These are phyloP conservation scores for Chitala chitala DNA, from an alignment of 2,113 vertebrate genomes.

Conservation along the genomic window DNA sequence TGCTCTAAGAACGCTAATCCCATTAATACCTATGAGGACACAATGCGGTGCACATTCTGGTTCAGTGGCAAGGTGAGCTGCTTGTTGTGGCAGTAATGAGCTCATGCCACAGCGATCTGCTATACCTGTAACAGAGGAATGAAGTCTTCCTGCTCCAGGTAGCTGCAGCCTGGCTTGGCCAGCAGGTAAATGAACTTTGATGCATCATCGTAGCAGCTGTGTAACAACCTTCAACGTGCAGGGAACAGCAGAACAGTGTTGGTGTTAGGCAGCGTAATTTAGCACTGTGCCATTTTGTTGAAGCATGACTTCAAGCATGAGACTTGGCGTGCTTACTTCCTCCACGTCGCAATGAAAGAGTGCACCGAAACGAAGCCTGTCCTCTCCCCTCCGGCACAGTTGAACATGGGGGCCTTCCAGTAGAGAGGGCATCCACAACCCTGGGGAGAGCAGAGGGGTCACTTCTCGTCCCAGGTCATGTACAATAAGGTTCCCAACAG, in stretches of 20 bases:
- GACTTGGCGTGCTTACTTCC: conserved; percentile 74
- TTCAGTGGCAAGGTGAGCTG: no score
- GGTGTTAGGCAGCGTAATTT: not conserved
- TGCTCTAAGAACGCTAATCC: no score
- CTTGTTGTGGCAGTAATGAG: no score
- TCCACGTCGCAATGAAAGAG: conserved; percentile 87
- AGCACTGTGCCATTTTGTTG: not conserved
- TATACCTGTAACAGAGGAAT: conserved; percentile 90
- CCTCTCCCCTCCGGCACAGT: conserved; percentile 82
- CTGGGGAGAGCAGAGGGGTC: conserved; percentile 55
- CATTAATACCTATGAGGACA: no score
- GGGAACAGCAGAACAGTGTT: not conserved
- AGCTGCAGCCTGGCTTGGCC: conserved; percentile 79
- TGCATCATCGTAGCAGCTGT: conserved; percentile 85
- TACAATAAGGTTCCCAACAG: not conserved
- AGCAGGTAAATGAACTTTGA: conserved; percentile 84
- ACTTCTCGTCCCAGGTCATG: not conserved
- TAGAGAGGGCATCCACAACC: conserved; percentile 88
- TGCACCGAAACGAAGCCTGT: conserved; percentile 84
- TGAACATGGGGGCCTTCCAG: conserved; percentile 95
- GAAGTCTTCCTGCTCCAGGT: conserved; percentile 91
- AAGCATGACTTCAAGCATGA: no score
- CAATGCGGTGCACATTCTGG: not conserved
- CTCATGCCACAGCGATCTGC: not conserved
- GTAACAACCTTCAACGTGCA: conserved; percentile 69